phyloP scores from a whole-genome alignment of 2,888 invertebrate species.

The Ophion ellenae region DNA sequence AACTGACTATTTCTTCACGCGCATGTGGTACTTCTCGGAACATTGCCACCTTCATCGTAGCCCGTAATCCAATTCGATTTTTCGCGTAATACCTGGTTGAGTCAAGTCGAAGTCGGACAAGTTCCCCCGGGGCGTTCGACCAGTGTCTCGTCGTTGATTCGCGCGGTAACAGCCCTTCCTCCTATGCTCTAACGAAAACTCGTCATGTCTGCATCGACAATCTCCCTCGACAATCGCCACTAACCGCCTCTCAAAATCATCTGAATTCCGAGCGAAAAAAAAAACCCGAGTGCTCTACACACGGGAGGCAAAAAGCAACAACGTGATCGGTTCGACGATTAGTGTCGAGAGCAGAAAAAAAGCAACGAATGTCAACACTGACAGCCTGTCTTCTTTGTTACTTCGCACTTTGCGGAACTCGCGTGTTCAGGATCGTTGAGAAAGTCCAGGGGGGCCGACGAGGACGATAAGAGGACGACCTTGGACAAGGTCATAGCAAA shows the following conservation, averaged over 20 bases:
- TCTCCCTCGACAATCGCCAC: no score
- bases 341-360: neutral
- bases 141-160: neutral
- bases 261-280: neutral
- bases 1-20: neutral
- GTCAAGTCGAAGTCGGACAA: slow-evolving; percentile 17
- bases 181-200: no score
- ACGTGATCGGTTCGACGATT: neutral
- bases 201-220: no score
- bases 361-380: neutral
- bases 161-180: neutral
- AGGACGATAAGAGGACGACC: slow-evolving; percentile 1
- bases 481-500: slow-evolving; percentile 22
- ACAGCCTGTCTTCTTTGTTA: neutral
- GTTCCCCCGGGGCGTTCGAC: neutral
- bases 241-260: neutral
- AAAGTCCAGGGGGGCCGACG: slow-evolving; percentile 38
- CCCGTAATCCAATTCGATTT: slow-evolving; percentile 17
- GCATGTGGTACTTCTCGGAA: neutral
- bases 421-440: slow-evolving; percentile 35
- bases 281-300: neutral
- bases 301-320: neutral
- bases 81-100: neutral
- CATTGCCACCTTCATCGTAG: neutral
- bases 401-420: neutral